Base-by-base conservation (phyloP, 2,888 invertebrate genomes). In the Sminthurides aquaticus region DNA sequence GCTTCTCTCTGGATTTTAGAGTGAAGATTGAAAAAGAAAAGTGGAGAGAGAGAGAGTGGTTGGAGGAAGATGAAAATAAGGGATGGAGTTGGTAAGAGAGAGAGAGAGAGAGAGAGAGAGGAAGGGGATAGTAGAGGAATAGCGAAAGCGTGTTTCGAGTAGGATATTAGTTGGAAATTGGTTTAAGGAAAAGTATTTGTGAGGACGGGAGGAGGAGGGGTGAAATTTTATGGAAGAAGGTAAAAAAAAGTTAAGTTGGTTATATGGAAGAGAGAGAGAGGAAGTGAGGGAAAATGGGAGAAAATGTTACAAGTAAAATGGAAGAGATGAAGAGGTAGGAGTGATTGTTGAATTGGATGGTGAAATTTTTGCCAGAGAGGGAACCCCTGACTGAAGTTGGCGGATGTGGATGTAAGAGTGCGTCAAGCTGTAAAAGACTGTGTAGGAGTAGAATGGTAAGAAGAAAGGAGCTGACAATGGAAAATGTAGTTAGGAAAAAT, bases 81-180 rank as follows among this genome's bases (percentile, higher is more conserved):
- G 15, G 15, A 15, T 34, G 15, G 15, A 34, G 43, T 11, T 34
- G 5, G 25, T 22, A 55, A 55, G 2, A 20, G 25, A 55, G 25
- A 55, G 24, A 24, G n/a, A 18, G 55, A 55, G 55, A n/a, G 54
- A 24, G 25, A 55, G 18, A 55, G 24, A 24, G 20, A 22, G n/a
- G 22, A 3, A 22, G 49, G 22, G 49, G 22, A 49, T n/a, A 22
- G 49, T 20, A 49, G 22, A 20, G 49, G 22, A 49, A 49, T 49
- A 22, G 49, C 49, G n/a, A 20, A 20, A 49, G n/a, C 20, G 22
- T n/a, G 22, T 55, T 55, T 18, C 8, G 24, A 34, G 18, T 20
- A 55, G 55, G 55, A 55, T 26, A 52, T 52, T 52, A 52, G 52
- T 15, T 22, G 52, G 52, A 52, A 52, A 52, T 52, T 22, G 52